These are phyloP conservation scores for Actinemys pallida DNA, from an alignment of 2,113 vertebrate genomes.

Conservation along the genomic window DNA sequence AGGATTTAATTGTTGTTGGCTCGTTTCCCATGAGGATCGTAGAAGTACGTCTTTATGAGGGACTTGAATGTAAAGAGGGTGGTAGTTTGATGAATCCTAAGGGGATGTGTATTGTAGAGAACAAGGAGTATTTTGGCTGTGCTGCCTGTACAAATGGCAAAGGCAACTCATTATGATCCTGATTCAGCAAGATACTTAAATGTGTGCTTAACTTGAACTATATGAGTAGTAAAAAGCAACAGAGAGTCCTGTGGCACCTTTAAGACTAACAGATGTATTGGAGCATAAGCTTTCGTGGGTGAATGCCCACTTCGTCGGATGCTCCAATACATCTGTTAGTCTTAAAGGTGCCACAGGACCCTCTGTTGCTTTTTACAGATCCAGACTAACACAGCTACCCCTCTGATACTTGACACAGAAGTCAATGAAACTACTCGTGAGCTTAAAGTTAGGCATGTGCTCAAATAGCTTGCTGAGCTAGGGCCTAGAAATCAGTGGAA, in stretches of 20 bases:
- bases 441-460: not conserved
- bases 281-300: no score
- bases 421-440: not conserved
- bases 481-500: slow-evolving; percentile 15
- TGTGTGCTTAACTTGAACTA: not conserved
- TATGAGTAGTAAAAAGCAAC: not conserved
- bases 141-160: not conserved
- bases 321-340: no score
- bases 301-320: no score
- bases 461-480: not conserved
- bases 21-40: not conserved
- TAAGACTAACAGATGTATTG: no score
- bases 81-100: not conserved
- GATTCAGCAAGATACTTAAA: not conserved
- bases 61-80: not conserved
- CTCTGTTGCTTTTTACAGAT: no score
- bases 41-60: not conserved
- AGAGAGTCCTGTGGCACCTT: no score
- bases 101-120: not conserved
- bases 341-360: no score
- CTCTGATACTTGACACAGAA: not conserved
- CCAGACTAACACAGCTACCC: no score
- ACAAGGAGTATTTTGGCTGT: not conserved
- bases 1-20: not conserved
- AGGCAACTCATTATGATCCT: not conserved